phyloP scores from a whole-genome alignment of 2,888 invertebrate species.

The Argyresthia goedartella region DNA sequence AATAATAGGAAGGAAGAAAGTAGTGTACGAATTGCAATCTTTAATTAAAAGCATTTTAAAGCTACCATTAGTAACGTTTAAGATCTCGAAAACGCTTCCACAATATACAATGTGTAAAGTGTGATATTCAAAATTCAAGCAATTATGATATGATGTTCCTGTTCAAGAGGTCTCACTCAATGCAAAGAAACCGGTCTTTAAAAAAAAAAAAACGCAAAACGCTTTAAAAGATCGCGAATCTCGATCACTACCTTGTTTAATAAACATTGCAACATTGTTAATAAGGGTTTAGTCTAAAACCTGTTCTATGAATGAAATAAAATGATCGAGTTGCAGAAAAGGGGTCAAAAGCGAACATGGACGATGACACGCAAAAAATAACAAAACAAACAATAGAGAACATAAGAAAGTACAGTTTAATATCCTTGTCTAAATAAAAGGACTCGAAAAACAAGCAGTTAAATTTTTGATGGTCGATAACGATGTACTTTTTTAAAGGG shows the following conservation, averaged over 20 bases:
- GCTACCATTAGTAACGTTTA: too few species aligned
- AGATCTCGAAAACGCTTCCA: too few species aligned
- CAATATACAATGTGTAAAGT: too few species aligned
- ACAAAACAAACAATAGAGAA: constrained; percentile 40
- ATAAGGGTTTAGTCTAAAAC: constrained; percentile 35
- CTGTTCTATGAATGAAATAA: constrained; percentile 28
- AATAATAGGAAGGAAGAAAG: too few species aligned
- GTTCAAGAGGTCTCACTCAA: too few species aligned
- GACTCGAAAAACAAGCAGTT: constrained; percentile 27
- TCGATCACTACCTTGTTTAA: constrained; percentile 63
- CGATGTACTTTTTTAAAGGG: constrained; percentile 28
- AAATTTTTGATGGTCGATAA: constrained; percentile 59
- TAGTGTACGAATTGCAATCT: too few species aligned
- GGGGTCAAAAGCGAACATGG: constrained; percentile 8
- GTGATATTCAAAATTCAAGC: too few species aligned
- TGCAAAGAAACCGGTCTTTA: constrained; percentile 21
- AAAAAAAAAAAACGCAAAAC: constrained; percentile 20
- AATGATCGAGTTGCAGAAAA: constrained; percentile 24
- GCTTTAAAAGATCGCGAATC: constrained; percentile 26
- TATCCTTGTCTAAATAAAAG: constrained; percentile 37
- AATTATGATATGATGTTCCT: too few species aligned
- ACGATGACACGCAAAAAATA: constrained; percentile 31
- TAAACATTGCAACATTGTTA: constrained; percentile 66
- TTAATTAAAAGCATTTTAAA: too few species aligned
- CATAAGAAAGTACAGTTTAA: constrained; percentile 57